Conservation (phyloP, 2,797 vertebrate genomes). For the Cossypha heuglini region DNA sequence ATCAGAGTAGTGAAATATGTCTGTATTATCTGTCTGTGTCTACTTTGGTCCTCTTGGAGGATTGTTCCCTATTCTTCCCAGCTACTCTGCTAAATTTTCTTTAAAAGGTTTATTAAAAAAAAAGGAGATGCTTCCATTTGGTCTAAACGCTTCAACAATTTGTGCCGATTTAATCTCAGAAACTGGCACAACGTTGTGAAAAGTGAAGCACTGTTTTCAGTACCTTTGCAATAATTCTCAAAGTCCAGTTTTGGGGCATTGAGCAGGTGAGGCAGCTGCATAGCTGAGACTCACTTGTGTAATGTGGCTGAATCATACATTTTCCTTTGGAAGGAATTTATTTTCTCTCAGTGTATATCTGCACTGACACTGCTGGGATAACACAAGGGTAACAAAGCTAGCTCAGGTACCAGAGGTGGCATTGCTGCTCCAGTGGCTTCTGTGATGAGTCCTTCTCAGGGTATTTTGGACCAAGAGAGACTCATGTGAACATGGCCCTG, state of each 20-base stretch:
- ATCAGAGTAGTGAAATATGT: neutral
- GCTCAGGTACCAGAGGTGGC: slow-evolving; percentile 49
- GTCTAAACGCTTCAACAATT: neutral
- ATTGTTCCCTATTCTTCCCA: neutral
- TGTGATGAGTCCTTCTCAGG: neutral
- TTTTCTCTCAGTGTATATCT: neutral
- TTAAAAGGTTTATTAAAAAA: neutral
- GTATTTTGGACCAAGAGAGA: neutral
- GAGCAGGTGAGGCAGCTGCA: neutral
- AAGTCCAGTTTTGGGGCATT: neutral
- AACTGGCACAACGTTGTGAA: rapidly evolving
- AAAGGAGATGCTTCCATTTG: neutral
- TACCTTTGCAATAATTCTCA: neutral
- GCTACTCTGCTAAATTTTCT: neutral
- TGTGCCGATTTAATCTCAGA: neutral
- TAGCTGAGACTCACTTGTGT: neutral
- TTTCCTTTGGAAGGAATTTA: neutral
- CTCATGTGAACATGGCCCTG: neutral
- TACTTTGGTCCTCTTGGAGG: neutral
- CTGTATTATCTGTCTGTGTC: neutral
- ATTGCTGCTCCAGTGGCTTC: neutral
- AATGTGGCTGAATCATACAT: rapidly evolving
- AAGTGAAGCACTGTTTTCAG: neutral
- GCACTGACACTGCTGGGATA: neutral
- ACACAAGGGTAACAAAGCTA: neutral